Evolutionary conservation across 1,140 invertebrate genomes (phyloP).

Genomic region (Drosophila ercepeae): DNA sequence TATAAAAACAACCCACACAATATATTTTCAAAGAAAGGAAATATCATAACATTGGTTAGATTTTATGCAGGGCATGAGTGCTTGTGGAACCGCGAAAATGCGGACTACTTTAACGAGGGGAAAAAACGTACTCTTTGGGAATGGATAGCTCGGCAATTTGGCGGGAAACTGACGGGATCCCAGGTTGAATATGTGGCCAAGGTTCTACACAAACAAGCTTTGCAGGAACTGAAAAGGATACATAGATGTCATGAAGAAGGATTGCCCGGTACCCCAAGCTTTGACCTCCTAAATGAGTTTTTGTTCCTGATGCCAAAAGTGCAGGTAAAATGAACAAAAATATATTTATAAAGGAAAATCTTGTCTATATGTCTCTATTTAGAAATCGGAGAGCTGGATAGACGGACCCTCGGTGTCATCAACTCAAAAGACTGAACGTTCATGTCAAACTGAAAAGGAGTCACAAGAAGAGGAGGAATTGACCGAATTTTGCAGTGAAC

Average conservation of each 20-base stretch:
- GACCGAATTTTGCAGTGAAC: constrained; percentile 4
- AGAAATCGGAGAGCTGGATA: too few relatives aligned
- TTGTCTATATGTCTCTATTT: too few relatives aligned
- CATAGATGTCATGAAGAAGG: not conserved
- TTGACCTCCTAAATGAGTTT: constrained; percentile 29
- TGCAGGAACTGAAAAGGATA: constrained; percentile 14
- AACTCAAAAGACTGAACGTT: too few relatives aligned
- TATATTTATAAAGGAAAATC: not conserved
- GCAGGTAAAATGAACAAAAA: not conserved
- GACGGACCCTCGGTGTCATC: too few relatives aligned
- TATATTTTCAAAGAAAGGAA: constrained; percentile 7
- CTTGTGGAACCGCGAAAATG: constrained; percentile 25
- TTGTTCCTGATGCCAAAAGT: constrained; percentile 9
- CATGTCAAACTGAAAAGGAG: too few relatives aligned
- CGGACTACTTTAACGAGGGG: constrained; percentile 10
- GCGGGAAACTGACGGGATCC: not conserved
- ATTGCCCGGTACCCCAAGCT: not conserved
- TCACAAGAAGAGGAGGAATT: not conserved
- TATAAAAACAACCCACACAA: not conserved
- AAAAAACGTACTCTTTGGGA: constrained; percentile 11
- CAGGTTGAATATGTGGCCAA: constrained; percentile 8
- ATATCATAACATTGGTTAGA: constrained; percentile 26
- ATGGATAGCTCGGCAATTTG: constrained; percentile 34
- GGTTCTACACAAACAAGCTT: constrained; percentile 4
- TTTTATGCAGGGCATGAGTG: constrained; percentile 41